A percentile compares a stretch with the other conserved stretches of the same genome.
These are phyloP conservation scores for Onchidella celtica DNA, from an alignment of 2,888 invertebrate species.

Conservation along the genomic window DNA sequence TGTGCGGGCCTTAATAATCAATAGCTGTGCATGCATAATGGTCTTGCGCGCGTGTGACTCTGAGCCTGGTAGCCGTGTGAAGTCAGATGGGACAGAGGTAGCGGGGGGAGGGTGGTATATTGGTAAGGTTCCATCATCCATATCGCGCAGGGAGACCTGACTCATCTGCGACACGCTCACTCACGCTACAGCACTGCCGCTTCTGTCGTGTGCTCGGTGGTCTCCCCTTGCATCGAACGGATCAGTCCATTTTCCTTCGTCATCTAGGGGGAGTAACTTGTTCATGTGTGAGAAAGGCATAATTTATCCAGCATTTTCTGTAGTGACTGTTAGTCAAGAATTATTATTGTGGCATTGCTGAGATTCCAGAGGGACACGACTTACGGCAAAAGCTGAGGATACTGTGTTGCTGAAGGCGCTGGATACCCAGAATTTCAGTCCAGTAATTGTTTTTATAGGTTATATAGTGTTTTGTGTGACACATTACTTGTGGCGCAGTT, in stretches of 20 bases:
- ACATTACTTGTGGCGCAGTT: background rate
- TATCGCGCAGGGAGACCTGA: too few relatives aligned
- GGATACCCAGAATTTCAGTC: too few relatives aligned
- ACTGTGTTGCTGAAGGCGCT: too few relatives aligned
- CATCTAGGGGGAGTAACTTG: constrained; percentile 29
- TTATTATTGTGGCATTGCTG: constrained; percentile 2
- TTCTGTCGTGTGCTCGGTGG: constrained; percentile 5
- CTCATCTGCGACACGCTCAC: constrained; percentile 32
- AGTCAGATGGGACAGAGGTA: too few relatives aligned
- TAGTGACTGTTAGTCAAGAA: constrained; percentile 6
- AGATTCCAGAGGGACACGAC: background rate
- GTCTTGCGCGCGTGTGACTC: too few relatives aligned
- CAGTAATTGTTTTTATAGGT: too few relatives aligned
- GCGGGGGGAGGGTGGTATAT: too few relatives aligned
- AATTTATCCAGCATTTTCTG: constrained; percentile 41
- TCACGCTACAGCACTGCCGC: background rate
- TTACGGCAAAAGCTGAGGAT: too few relatives aligned
- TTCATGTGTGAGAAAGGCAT: constrained; percentile 33
- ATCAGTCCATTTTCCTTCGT: constrained; percentile 32
- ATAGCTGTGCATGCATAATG: too few relatives aligned
- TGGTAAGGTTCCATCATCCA: too few relatives aligned
- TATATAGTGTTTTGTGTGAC: background rate
- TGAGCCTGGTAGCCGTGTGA: too few relatives aligned
- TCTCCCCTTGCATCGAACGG: background rate
- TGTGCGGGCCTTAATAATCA: too few relatives aligned